A percentile compares a stretch with the other conserved stretches of the same genome.
Evolutionary conservation across 2,113 vertebrate genomes (phyloP).

Genomic region (Campylomormyrus numenius): DNA sequence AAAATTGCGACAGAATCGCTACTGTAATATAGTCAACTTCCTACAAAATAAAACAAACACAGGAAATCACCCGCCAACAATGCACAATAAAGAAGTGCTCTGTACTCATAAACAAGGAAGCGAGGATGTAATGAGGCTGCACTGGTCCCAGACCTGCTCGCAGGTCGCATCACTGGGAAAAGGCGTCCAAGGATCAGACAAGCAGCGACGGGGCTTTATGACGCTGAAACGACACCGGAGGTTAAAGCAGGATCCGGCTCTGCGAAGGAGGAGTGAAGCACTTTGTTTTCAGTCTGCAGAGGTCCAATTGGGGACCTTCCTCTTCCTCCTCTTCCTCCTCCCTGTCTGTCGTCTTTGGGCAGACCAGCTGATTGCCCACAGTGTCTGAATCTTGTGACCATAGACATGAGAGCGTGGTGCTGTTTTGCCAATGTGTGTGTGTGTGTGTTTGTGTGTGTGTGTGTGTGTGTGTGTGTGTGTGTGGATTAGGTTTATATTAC

Average conservation of each 20-base stretch:
- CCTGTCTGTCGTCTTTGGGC: neutral
- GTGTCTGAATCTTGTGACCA: neutral
- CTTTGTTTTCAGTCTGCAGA: neutral
- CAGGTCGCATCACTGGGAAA: neutral
- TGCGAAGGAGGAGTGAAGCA: conserved; percentile 27
- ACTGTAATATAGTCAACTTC: conserved; percentile 43
- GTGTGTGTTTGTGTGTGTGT: neutral
- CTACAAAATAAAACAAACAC: conserved; percentile 48
- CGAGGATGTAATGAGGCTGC: conserved; percentile 36
- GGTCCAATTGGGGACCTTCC: neutral
- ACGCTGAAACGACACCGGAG: conserved; percentile 40
- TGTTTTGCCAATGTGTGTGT: neutral
- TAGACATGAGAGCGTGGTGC: neutral
- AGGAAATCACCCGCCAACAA: conserved; percentile 47
- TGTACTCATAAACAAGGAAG: conserved; percentile 56
- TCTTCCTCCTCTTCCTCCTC: neutral
- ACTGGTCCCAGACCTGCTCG: conserved; percentile 29
- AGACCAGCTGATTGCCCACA: neutral
- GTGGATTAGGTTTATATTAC: neutral
- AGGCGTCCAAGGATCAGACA: neutral
- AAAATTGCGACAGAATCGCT: conserved; percentile 55
- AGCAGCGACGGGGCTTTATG: conserved; percentile 36
- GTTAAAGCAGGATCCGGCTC: conserved; percentile 8
- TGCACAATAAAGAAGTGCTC: conserved; percentile 41
- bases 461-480: neutral